These are phyloP conservation scores for Sussaba pulchella DNA, from an alignment of 2,888 invertebrate genomes.

Conservation along the genomic window DNA sequence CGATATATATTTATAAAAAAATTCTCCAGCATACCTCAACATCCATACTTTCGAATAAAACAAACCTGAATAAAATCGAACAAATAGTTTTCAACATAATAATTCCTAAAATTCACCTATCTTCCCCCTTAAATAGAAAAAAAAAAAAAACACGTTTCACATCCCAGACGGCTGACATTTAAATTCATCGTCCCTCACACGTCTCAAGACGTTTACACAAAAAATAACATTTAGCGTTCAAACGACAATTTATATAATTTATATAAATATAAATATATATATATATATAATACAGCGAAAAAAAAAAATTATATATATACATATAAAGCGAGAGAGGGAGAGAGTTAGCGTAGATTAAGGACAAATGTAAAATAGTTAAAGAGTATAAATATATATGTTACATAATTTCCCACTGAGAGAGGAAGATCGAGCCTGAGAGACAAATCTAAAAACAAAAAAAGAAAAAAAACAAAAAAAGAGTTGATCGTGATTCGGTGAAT, in stretches of 20 bases:
- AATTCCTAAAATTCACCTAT: too few relatives aligned
- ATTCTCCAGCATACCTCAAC: too few relatives aligned
- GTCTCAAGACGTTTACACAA: slow-evolving; percentile 38
- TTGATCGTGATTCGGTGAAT: slow-evolving; percentile 36
- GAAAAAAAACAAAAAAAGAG: background rate
- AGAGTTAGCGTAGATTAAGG: slow-evolving; percentile 59
- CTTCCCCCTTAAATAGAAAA: too few relatives aligned
- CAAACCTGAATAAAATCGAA: too few relatives aligned
- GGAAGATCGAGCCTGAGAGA: background rate
- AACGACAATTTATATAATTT: slow-evolving; percentile 66
- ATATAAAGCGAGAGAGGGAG: slow-evolving; percentile 33
- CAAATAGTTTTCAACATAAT: too few relatives aligned
- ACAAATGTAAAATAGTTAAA: slow-evolving; percentile 68
- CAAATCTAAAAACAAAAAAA: too few relatives aligned
- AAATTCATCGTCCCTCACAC: slow-evolving; percentile 44
- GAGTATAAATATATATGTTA: slow-evolving; percentile 67
- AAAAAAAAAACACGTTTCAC: too few relatives aligned
- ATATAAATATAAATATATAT: background rate
- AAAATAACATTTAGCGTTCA: slow-evolving; percentile 56
- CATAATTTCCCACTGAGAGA: slow-evolving; percentile 41
- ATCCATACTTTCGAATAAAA: too few relatives aligned
- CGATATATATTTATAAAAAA: too few relatives aligned
- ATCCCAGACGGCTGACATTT: too few relatives aligned
- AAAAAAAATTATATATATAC: slow-evolving; percentile 60
- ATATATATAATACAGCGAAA: slow-evolving; percentile 54